These are phyloP conservation scores for Amphiprion percula DNA, from an alignment of 2,113 vertebrate genomes.

Conservation along the genomic window DNA sequence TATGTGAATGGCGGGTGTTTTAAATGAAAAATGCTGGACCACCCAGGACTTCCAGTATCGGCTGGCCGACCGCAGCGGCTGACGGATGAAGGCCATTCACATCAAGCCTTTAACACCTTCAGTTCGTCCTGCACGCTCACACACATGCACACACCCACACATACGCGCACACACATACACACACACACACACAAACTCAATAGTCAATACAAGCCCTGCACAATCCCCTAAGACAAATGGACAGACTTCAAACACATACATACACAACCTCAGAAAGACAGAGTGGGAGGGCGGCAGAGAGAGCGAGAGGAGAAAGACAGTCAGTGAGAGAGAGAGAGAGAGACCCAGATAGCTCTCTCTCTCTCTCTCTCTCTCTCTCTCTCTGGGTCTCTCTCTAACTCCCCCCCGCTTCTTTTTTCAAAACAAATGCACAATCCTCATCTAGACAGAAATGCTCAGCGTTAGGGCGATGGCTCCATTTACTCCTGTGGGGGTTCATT, in stretches of 20 bases:
- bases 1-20: constrained; percentile 68
- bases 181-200: constrained; percentile 39
- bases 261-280: constrained; percentile 71
- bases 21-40: constrained; percentile 73
- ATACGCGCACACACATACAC: constrained; percentile 16
- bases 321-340: constrained; percentile 56
- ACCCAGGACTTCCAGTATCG: constrained; percentile 73
- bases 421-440: constrained; percentile 79
- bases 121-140: constrained; percentile 37
- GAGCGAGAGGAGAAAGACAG: constrained; percentile 47
- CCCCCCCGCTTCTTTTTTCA: constrained; percentile 37
- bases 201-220: constrained; percentile 73
- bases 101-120: constrained; percentile 77
- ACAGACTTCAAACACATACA: constrained; percentile 79
- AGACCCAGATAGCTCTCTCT: constrained; percentile 44
- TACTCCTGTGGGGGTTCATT: constrained; percentile 77
- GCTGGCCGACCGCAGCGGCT: constrained; percentile 64
- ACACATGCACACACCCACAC: constrained; percentile 20
- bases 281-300: constrained; percentile 57
- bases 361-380: constrained; percentile 21
- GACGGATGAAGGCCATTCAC: constrained; percentile 81
- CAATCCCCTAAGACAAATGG: constrained; percentile 83
- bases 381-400: constrained; percentile 7
- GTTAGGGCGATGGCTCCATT: constrained; percentile 77
- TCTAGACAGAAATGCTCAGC: constrained; percentile 69